Evolutionary conservation across 2,888 invertebrate species (phyloP).

Genomic region (Dynastes grantii): DNA sequence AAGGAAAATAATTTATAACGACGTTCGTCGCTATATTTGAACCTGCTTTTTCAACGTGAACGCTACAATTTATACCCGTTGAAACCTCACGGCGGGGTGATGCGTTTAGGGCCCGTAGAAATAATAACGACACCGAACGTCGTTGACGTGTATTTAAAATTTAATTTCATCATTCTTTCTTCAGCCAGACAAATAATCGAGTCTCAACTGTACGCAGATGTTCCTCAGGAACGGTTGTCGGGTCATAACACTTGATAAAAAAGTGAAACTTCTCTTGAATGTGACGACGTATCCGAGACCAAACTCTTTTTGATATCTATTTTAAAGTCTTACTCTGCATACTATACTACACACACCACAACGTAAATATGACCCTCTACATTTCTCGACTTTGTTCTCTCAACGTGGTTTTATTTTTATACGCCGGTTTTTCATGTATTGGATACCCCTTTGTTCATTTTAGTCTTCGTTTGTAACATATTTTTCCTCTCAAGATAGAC

Average conservation of each 20-base stretch:
- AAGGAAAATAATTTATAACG: slow-evolving; percentile 30
- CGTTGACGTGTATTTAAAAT: slow-evolving; percentile 48
- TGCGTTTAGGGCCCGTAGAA: slow-evolving; percentile 34
- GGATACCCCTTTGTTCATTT: no score
- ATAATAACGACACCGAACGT: slow-evolving; percentile 38
- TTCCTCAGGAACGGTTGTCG: background rate
- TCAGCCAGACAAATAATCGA: slow-evolving; percentile 40
- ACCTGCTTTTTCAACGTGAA: slow-evolving; percentile 31
- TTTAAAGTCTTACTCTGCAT: slow-evolving; percentile 9
- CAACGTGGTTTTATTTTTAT: slow-evolving; percentile 25
- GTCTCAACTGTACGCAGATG: slow-evolving; percentile 42
- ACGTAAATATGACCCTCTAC: slow-evolving; percentile 5
- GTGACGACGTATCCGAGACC: slow-evolving; percentile 14
- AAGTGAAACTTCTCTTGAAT: background rate
- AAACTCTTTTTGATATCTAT: slow-evolving; percentile 49
- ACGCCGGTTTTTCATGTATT: background rate
- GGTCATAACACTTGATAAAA: no score
- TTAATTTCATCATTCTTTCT: slow-evolving; percentile 45
- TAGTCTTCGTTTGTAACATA: background rate
- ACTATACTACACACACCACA: no score
- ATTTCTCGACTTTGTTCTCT: slow-evolving; percentile 2
- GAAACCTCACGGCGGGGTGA: slow-evolving; percentile 11
- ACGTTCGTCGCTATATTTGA: slow-evolving; percentile 38
- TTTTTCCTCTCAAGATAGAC: background rate
- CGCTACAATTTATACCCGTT: slow-evolving; percentile 35